Base-by-base conservation (phyloP, 1,140 invertebrate species). In the Aphaenogaster ashmeadi region DNA sequence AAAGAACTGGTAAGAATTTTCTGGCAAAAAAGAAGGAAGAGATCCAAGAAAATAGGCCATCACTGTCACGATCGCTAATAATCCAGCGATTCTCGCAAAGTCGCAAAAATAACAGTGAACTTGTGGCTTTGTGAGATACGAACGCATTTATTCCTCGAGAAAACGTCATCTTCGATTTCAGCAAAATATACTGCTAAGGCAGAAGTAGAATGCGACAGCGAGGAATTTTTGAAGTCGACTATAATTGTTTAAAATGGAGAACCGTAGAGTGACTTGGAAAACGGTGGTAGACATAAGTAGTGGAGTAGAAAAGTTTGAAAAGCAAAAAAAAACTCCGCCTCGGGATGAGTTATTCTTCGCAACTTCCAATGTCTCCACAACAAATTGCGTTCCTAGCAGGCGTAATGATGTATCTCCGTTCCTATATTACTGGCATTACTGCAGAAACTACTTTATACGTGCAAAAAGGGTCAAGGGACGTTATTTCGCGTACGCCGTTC, bases 71-170 rank as follows among this genome's bases (percentile, higher is more conserved):
- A 58, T 7, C 41, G 54, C 33, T 60, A 69, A 50, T 69, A 75
- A 71, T 71, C 36, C 13, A 13, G 33, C 2, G 33, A 47, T 58
- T 33, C 44, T 47, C 41, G 18, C 27, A 33, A 50, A 74, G 64
- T 72, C 67, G 74, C 18, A 79, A 88, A 50, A 88, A 89, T 89
- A 88, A 78, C 79, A 41, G 33, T 56, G 21, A 74, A 86, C 60
- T 71, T 4, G 18, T 33, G 50, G 9, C 86, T 27, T 27, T 27
- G 27, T 44, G 62, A 83, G 33, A 38, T 52, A 36, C 18, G 18
- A 38, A 21, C 69, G 36, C 9, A 44, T 33, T 13, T 54, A 75
- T 84, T 84, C 13, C 13, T 13, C 54, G 18, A 38, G 33, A 44
- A 60, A 56, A 74, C 27, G 41, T 84, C 18, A 21, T 11, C 21